phyloP scores from a whole-genome alignment of 2,797 vertebrate species.

The Sarcophilus harrisii region DNA sequence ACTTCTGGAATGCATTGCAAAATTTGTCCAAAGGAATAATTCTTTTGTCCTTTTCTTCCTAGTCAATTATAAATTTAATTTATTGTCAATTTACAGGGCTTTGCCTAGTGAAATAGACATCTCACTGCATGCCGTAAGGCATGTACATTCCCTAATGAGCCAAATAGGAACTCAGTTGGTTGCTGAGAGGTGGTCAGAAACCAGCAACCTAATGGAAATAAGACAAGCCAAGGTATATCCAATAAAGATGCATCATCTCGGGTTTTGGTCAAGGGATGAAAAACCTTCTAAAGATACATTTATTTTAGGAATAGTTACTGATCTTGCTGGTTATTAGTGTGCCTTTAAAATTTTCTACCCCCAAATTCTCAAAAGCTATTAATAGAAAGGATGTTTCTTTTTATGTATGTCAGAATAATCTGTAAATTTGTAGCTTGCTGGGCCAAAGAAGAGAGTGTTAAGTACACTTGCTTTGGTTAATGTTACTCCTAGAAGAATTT shows the following conservation, averaged over 20 bases:
- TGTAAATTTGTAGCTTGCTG: conserved; percentile 72
- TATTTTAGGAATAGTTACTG: conserved; percentile 62
- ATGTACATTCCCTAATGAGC: conserved; percentile 6
- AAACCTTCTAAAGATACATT: conserved; percentile 60
- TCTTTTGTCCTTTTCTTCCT: neutral
- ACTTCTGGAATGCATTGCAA: neutral
- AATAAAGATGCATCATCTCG: conserved; percentile 27
- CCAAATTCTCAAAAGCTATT: conserved; percentile 9
- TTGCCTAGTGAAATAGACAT: neutral
- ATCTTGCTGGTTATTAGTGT: conserved; percentile 52
- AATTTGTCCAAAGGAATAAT: neutral
- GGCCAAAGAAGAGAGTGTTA: conserved; percentile 65
- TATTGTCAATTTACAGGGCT: neutral
- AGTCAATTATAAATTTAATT: neutral
- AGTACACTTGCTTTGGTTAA: conserved; percentile 47
- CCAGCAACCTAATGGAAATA: conserved; percentile 20
- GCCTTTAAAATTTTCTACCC: conserved; percentile 65
- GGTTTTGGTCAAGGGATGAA: conserved; percentile 39
- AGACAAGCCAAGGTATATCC: conserved; percentile 28
- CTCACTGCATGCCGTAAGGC: conserved; percentile 2
- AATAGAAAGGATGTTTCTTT: conserved; percentile 59
- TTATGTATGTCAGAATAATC: conserved; percentile 57
- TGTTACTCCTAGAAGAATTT: conserved; percentile 75
- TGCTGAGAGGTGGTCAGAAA: conserved; percentile 35
- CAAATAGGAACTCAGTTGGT: conserved; percentile 24